Evolutionary conservation across 2,113 vertebrate species (phyloP).

Genomic region (Synchiropus splendidus): DNA sequence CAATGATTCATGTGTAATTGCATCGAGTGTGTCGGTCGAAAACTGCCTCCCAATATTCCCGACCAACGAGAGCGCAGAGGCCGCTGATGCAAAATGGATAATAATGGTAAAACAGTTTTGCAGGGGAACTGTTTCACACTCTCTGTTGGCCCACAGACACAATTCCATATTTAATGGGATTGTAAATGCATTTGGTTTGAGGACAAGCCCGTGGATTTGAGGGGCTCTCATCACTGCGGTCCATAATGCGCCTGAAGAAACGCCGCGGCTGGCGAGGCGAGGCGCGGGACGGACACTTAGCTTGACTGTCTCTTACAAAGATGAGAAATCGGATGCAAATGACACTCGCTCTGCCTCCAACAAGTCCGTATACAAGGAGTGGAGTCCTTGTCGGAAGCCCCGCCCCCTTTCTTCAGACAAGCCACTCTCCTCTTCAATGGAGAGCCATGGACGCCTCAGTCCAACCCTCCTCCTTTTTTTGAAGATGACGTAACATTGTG

Average conservation of each 20-base stretch:
- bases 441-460: too few relatives aligned
- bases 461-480: too few relatives aligned
- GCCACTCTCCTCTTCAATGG: too few relatives aligned
- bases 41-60: slow-evolving; percentile 44
- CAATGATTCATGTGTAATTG: slow-evolving; percentile 44
- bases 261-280: slow-evolving; percentile 48
- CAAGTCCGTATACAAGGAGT: too few relatives aligned
- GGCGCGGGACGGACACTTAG: slow-evolving; percentile 55
- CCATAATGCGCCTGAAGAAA: slow-evolving; percentile 64
- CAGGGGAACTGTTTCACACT: slow-evolving; percentile 59
- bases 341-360: slow-evolving; percentile 36
- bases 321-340: slow-evolving; percentile 62
- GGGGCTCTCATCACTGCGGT: slow-evolving; percentile 65
- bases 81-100: slow-evolving; percentile 38
- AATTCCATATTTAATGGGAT: slow-evolving; percentile 72
- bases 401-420: too few relatives aligned
- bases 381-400: too few relatives aligned
- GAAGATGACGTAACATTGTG: too few relatives aligned
- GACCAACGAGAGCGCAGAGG: too few relatives aligned
- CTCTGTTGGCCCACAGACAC: slow-evolving; percentile 67
- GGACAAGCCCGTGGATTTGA: slow-evolving; percentile 64
- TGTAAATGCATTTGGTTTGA: slow-evolving; percentile 70
- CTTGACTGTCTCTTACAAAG: slow-evolving; percentile 53
- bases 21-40: slow-evolving; percentile 28
- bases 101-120: slow-evolving; percentile 33